phyloP scores from a whole-genome alignment of 2,113 vertebrate genomes.

The Myiopsitta monachus region DNA sequence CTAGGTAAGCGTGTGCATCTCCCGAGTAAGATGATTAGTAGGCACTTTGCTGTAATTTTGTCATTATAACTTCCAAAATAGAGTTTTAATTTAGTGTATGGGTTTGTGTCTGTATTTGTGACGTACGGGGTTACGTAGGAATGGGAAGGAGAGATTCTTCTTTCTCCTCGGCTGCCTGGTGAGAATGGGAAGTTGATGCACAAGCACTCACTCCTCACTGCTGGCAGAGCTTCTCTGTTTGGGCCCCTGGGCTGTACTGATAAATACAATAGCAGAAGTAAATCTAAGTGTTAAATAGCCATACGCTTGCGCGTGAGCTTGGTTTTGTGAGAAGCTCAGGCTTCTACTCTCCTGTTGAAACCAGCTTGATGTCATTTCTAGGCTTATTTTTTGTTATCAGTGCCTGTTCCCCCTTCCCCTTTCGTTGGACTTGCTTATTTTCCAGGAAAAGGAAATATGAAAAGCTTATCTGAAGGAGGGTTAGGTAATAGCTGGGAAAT shows the following conservation, averaged over 20 bases:
- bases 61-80: background rate
- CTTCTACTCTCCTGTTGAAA: background rate
- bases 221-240: background rate
- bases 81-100: background rate
- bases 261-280: background rate
- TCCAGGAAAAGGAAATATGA: background rate
- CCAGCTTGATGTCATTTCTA: background rate
- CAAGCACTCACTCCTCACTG: background rate
- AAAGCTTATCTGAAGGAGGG: background rate
- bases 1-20: background rate
- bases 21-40: background rate
- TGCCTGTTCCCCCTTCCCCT: background rate
- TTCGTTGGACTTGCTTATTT: background rate
- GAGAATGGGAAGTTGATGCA: background rate
- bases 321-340: background rate
- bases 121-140: rapidly evolving
- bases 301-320: rapidly evolving
- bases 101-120: background rate
- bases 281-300: background rate
- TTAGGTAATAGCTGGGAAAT: background rate
- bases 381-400: background rate
- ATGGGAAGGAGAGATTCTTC: background rate
- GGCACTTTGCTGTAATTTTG: background rate
- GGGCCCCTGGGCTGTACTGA: background rate
- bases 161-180: background rate